Conservation (phyloP, 2,888 invertebrate genomes). For the Slavum lentiscoides region DNA sequence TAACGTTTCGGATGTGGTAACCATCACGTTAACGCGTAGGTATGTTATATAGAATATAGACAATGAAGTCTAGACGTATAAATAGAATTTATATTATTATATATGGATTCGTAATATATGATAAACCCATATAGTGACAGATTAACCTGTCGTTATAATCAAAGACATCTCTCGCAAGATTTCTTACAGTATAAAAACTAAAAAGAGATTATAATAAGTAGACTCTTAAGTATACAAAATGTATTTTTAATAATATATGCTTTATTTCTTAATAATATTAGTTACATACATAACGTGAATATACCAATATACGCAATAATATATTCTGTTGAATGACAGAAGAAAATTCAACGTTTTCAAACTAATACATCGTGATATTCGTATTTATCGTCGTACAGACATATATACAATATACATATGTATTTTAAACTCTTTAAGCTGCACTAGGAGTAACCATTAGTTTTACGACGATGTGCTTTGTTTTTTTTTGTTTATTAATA, state of each 20-base stretch:
- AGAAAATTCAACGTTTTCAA: not conserved
- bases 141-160: constrained; percentile 1
- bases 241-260: constrained; percentile 11
- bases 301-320: not conserved
- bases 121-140: constrained; percentile 10
- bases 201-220: constrained; percentile 15
- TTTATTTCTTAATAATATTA: not conserved
- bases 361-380: not conserved
- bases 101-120: not conserved
- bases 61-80: not conserved
- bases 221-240: not conserved
- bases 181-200: not conserved
- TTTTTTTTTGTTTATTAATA: too few relatives aligned
- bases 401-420: not conserved
- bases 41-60: not conserved
- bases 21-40: not conserved
- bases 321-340: constrained; percentile 16
- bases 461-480: too few relatives aligned
- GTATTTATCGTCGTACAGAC: not conserved
- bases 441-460: not conserved
- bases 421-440: not conserved
- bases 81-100: not conserved
- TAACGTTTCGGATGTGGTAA: too few relatives aligned
- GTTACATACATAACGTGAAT: not conserved
- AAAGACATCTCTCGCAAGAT: not conserved